Percentiles rank a stretch among this genome's conserved stretches.
These are phyloP conservation scores for Papilio demoleus DNA, from an alignment of 2,888 invertebrate genomes.

Conservation along the genomic window DNA sequence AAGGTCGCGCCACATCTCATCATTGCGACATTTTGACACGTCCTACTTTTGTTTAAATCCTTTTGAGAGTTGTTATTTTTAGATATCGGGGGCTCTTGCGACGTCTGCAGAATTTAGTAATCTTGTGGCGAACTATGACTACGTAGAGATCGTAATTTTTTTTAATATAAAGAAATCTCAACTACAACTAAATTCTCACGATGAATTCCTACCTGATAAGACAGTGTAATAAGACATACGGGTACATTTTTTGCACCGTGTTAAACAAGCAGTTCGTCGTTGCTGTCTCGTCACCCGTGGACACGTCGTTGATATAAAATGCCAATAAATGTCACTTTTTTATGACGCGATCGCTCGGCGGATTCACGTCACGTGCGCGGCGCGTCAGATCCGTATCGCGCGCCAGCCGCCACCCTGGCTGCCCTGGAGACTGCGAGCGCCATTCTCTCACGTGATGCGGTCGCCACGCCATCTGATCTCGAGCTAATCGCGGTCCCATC, in stretches of 20 bases:
- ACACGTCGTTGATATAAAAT: conserved; percentile 81
- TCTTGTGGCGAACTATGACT: background rate
- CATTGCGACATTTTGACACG: conserved; percentile 79
- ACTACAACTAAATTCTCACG: conserved; percentile 66
- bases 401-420: conserved; percentile 54
- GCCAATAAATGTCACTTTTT: conserved; percentile 83
- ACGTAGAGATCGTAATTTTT: conserved; percentile 26
- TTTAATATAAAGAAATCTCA: conserved; percentile 64
- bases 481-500: conserved; percentile 69
- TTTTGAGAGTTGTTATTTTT: conserved; percentile 68
- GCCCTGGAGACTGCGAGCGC: conserved; percentile 51
- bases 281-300: conserved; percentile 67
- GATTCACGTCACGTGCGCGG: conserved; percentile 78
- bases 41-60: conserved; percentile 65
- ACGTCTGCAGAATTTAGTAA: conserved; percentile 45
- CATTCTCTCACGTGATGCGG: conserved; percentile 71
- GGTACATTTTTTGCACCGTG: conserved; percentile 75
- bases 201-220: conserved; percentile 69
- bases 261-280: conserved; percentile 68
- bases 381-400: conserved; percentile 73
- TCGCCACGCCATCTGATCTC: conserved; percentile 53
- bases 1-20: conserved; percentile 65
- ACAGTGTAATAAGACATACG: conserved; percentile 56
- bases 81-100: conserved; percentile 53
- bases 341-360: conserved; percentile 71